Base-by-base conservation (phyloP, 2,888 invertebrate genomes). In the Drosophila paranaensis region DNA sequence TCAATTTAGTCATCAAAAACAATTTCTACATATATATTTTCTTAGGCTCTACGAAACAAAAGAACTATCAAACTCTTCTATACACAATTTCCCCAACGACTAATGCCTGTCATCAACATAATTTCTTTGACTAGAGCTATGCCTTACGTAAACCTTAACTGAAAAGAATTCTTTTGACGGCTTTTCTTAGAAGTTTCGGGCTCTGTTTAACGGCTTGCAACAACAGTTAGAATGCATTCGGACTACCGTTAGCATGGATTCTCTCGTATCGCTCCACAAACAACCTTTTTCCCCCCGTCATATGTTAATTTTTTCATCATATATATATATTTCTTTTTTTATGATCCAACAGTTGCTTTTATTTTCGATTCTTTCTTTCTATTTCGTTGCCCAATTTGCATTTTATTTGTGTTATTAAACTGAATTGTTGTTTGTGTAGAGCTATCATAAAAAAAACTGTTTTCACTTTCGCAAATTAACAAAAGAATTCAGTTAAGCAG, bases 401-500 rank as follows among this genome's bases (percentile, higher is more conserved):
- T 88, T 80, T 80, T 30, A 71, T 82, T 87, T 82, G 60, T 66
- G 45, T 53, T 65, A 61, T 64, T 61, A 69, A 51, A 50, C 51
- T 40, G 48, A 60, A 60, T 53, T 58, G 35, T 48, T 63, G 16
- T 67, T 48, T 35, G 42, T 50, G 35, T 13, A 6, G 30, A 40
- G 77, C 40, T 43, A 71, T 20, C 20, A 20, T 70, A 45, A 45
- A 25, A 60, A 76, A 83, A 75, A 54, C 39, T n/a, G 74, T 88
- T 89, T 86, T 86, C 90, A 86, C 86, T 90, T 86, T 89, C 79
- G 89, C 90, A 64, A 78, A 74, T 60, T 48, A 76, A 82, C 85
- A 80, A 78, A 67, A 71, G 78, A 78, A 76, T 78, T 58, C 58
- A 57, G 16, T 55, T 11, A 46, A 35, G 50, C 46, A 57, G 40